phyloP scores from a whole-genome alignment of 2,797 vertebrate species.

The Eidolon dupreanum region DNA sequence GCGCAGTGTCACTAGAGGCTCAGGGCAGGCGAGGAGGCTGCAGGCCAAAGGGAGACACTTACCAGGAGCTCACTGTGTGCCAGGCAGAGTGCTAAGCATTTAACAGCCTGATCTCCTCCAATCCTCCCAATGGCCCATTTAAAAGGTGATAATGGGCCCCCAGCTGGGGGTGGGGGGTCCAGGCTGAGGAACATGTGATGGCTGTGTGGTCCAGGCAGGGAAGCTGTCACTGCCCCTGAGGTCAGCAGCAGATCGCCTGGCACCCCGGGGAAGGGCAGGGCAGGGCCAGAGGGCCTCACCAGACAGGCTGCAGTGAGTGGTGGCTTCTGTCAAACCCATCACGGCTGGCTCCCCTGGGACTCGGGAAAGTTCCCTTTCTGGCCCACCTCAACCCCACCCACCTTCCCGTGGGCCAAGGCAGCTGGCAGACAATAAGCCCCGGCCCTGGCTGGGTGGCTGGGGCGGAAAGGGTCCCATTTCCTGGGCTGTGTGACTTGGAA shows the following conservation, averaged over 20 bases:
- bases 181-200: background rate
- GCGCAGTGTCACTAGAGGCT: background rate
- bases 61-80: background rate
- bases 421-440: slow-evolving; percentile 22
- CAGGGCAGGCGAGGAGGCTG: background rate
- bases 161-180: too few species aligned
- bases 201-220: background rate
- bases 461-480: slow-evolving; percentile 64
- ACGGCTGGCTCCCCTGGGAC: background rate
- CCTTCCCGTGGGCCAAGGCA: slow-evolving; percentile 5
- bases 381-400: background rate
- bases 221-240: background rate
- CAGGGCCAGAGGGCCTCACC: background rate
- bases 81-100: background rate
- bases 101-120: background rate
- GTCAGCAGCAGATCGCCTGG: background rate
- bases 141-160: background rate
- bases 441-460: slow-evolving; percentile 33
- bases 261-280: background rate
- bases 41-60: background rate
- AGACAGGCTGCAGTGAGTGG: background rate
- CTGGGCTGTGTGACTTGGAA: slow-evolving; percentile 40
- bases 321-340: background rate
- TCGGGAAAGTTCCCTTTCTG: background rate
- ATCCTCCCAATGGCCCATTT: background rate